phyloP scores from a whole-genome alignment of 2,888 invertebrate genomes.

The Apotomis betuletana region DNA sequence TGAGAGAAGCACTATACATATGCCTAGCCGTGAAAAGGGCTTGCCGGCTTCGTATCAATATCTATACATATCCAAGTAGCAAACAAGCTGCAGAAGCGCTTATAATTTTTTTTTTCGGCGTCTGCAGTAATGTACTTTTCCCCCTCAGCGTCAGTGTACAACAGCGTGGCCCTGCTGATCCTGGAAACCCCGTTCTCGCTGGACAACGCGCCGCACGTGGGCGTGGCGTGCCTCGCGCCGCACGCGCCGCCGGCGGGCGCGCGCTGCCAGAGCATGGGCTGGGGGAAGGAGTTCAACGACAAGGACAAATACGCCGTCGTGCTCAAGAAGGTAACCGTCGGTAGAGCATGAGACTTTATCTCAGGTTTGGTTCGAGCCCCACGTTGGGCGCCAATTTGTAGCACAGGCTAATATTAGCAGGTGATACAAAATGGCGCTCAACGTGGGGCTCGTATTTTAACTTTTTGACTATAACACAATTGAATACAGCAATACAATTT shows the following conservation, averaged over 20 bases:
- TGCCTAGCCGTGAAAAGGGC: too few species aligned
- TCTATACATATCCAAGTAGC: too few species aligned
- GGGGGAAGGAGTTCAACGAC: slow-evolving; percentile 46
- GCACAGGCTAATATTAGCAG: too few species aligned
- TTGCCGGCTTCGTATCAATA: too few species aligned
- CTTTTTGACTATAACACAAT: too few species aligned
- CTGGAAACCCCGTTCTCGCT: slow-evolving; percentile 77
- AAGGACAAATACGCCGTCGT: slow-evolving; percentile 43
- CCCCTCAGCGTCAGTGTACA: slow-evolving; percentile 77
- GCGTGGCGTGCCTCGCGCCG: slow-evolving; percentile 42
- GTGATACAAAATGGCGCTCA: too few species aligned
- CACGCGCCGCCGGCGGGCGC: slow-evolving; percentile 38
- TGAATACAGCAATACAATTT: too few species aligned
- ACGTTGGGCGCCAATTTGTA: too few species aligned
- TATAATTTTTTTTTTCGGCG: too few species aligned
- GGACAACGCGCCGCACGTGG: slow-evolving; percentile 55
- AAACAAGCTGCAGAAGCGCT: too few species aligned
- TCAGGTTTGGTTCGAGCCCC: background rate
- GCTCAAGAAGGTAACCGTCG: slow-evolving; percentile 45
- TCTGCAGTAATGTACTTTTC: background rate
- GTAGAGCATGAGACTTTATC: slow-evolving; percentile 3
- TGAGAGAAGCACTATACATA: too few species aligned
- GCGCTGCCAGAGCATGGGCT: slow-evolving; percentile 45
- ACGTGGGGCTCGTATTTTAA: too few species aligned
- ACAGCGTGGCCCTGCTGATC: slow-evolving; percentile 86